Percentiles rank a stretch among this genome's conserved stretches.
phyloP scores from a whole-genome alignment of 2,113 vertebrate species.

The Hypocryptadius cinnamomeus region DNA sequence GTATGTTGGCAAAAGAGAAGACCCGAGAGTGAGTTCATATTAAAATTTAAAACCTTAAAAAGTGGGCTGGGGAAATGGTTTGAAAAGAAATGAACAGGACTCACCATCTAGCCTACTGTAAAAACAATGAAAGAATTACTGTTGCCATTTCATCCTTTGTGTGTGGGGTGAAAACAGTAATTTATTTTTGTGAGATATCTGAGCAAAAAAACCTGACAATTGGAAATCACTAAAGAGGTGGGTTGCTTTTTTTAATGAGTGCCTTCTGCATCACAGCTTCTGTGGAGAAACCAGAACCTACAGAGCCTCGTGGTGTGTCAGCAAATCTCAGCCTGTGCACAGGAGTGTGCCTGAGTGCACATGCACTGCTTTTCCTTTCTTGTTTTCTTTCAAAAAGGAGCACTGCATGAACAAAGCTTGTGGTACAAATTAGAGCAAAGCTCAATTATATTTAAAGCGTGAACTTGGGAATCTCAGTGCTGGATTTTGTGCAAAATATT shows the following conservation, averaged over 20 bases:
- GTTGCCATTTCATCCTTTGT: slow-evolving; percentile 31
- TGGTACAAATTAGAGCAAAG: neutral
- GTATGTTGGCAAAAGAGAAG: neutral
- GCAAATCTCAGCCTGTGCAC: neutral
- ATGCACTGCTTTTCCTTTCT: neutral
- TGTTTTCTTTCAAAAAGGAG: neutral
- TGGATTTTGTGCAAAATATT: neutral
- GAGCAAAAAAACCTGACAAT: slow-evolving; percentile 18
- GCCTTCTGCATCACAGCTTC: neutral
- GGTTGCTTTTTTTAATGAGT: slow-evolving; percentile 28
- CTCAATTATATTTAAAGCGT: neutral
- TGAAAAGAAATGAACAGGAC: slow-evolving; percentile 5
- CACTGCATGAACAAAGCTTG: neutral
- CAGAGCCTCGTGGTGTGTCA: neutral
- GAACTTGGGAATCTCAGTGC: neutral
- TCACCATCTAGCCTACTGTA: neutral
- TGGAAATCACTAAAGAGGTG: neutral
- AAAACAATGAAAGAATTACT: slow-evolving; percentile 17
- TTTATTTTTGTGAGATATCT: slow-evolving; percentile 48
- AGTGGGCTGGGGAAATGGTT: neutral
- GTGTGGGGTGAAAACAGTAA: neutral
- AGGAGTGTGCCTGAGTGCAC: neutral
- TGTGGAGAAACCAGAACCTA: neutral
- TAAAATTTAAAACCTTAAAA: slow-evolving; percentile 60
- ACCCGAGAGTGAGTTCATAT: neutral